Base-by-base conservation (phyloP, 2,888 invertebrate genomes). In the Drosophila ustulata region DNA sequence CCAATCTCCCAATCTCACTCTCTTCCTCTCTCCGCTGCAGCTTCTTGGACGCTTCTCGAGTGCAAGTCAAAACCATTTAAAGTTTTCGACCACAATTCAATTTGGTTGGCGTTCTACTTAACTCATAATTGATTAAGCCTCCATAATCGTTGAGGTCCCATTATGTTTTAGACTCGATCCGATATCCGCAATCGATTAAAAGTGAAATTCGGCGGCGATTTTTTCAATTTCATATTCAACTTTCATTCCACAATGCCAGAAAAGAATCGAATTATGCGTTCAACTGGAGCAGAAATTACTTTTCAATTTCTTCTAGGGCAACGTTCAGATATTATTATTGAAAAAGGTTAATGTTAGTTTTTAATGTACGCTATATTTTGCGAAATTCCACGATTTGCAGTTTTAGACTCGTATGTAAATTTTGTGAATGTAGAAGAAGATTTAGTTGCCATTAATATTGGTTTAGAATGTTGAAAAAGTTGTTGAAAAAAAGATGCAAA, bases 51-150 rank as follows among this genome's bases (percentile, higher is more conserved):
- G 25, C 51, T 18, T 58, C n/a, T 46, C 37, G 52, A 32, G 37
- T 45, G 26, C 26, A 32, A 37, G 13, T 32, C n/a, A 49, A 39
- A 11, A 26, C 34, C 30, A 37, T 49, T 32, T 18, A 9, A 23
- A 49, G 39, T 6, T 18, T 49, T 32, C 30, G 49, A 11, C 18
- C 32, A 9, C 32, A 49, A 32, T 32, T 45, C 32, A 25, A 28
- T 47, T 39, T 34, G 47, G 51, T 53, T 49, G 47, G 47, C 45
- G 37, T 56, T 75, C 66, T 62, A 68, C 55, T 55, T 73, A 61
- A 51, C 18, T 23, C 52, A 72, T 72, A 75, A 78, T 78, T 78
- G 75, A 71, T 46, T 45, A 45, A 32, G 32, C 32, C 25, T 23
- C 9, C 25, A 9, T n/a, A 37, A 18, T 41, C 23, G 6, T 26